Base-by-base conservation (phyloP, 2,888 invertebrate species). In the Heterodera filipjevi region DNA sequence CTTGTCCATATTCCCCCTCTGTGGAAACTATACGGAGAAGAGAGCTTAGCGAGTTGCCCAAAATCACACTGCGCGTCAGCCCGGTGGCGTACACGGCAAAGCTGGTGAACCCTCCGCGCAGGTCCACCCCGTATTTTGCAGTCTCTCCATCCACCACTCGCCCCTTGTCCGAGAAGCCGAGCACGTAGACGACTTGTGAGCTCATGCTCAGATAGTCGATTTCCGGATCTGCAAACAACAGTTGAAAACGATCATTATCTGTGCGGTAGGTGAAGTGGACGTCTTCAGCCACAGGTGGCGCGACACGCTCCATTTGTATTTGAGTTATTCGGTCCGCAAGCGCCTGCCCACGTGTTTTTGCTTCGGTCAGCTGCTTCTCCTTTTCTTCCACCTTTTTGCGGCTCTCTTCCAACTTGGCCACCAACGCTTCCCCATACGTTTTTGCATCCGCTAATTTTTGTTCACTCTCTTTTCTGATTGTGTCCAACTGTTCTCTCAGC, bases 61-160 rank as follows among this genome's bases (percentile, higher is more conserved):
- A 39, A 30, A 75, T 77, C 8, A 71, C 59, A 75, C 71, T 68
- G 6, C 59, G n/a, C 1, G 71, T 71, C 2, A 77, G 32, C 5
- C 71, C 71, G 0, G 39, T 68, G 22, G 77, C 71, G 59, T 77
- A 77, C 19, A 76, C 76, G 19, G 70, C 64, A 59, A 76, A 76
- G 27, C 44, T 33, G 16, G 68, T 66, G 6, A 76, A 68, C 22
- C 76, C 76, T 6, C 76, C 76, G 16, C 49, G 39, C 27, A 76
- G 72, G 32, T 76, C 76, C 12, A 39, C 32, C n/a, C 72, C 70
- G 2, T 68, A 68, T 10, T 68, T 68, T 16, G 35, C 70, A 19
- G 22, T 68, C 19, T 68, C 35, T 2, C 70, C 70, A 2, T 22
- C 16, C 49, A 19, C 49, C 12, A 49, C 49, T 3, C 16, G 22